These are phyloP conservation scores for Ooceraea biroi DNA, from an alignment of 1,140 invertebrate species.

Conservation along the genomic window DNA sequence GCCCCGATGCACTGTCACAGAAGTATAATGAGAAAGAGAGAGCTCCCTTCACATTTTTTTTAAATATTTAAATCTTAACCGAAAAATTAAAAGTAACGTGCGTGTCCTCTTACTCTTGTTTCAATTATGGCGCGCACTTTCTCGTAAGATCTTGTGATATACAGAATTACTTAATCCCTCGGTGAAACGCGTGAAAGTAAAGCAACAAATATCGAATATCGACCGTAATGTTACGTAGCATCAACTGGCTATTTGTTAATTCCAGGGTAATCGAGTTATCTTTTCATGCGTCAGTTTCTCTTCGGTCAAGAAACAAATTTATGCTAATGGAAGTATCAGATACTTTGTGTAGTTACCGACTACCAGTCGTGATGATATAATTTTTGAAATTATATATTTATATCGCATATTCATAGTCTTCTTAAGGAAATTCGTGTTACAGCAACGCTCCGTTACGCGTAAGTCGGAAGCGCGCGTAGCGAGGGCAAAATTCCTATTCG, in stretches of 20 bases:
- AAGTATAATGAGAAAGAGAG: too few species aligned
- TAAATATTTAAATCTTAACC: background rate
- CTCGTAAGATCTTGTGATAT: background rate
- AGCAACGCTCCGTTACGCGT: slow-evolving; percentile 54
- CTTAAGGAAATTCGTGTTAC: slow-evolving; percentile 7
- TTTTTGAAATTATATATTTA: slow-evolving; percentile 18
- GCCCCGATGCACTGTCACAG: background rate
- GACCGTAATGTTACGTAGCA: slow-evolving; percentile 14
- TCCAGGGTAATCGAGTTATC: background rate
- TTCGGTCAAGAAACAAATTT: too few species aligned
- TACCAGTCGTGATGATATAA: background rate
- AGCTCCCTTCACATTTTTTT: background rate
- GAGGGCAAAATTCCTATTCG: slow-evolving; percentile 62
- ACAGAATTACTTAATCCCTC: slow-evolving; percentile 19
- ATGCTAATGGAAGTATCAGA: too few species aligned
- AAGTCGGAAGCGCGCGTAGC: slow-evolving; percentile 44
- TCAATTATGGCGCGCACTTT: slow-evolving; percentile 21
- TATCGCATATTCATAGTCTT: background rate
- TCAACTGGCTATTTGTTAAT: background rate
- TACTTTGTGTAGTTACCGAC: too few species aligned
- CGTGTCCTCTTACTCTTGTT: background rate
- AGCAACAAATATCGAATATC: slow-evolving; percentile 47
- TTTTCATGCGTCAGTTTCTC: background rate
- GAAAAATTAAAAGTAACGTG: slow-evolving; percentile 11
- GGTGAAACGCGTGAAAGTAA: slow-evolving; percentile 48